Conservation (phyloP, 2,113 vertebrate species). For the Atrichornis clamosus region DNA sequence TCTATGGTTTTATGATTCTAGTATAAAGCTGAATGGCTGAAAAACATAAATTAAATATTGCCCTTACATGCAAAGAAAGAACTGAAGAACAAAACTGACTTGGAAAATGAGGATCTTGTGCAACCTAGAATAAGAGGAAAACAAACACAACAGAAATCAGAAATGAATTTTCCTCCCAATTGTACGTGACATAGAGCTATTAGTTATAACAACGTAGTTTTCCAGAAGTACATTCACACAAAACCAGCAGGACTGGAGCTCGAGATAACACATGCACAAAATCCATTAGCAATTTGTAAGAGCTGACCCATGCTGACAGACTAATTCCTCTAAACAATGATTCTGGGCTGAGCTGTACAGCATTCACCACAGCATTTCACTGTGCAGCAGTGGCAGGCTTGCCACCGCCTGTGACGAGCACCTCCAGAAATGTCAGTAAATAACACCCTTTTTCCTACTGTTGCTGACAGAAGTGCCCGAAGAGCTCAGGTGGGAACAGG, state of each 20-base stretch:
- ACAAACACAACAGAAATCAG: neutral
- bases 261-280: slow-evolving; percentile 11
- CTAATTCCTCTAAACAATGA: neutral
- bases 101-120: neutral
- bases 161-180: neutral
- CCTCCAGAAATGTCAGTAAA: neutral
- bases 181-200: neutral
- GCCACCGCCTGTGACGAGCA: neutral
- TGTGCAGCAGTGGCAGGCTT: neutral
- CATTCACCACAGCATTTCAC: neutral
- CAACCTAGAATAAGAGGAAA: neutral
- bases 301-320: neutral
- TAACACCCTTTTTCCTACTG: neutral
- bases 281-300: slow-evolving; percentile 4
- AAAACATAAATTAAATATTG: neutral
- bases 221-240: neutral
- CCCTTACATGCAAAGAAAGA: neutral
- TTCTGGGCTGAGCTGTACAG: neutral
- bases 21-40: neutral
- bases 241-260: neutral
- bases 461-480: neutral
- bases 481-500: neutral
- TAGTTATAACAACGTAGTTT: neutral
- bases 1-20: neutral
- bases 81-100: neutral